Conservation (phyloP, 2,797 vertebrate genomes). For the Notamacropus eugenii region DNA sequence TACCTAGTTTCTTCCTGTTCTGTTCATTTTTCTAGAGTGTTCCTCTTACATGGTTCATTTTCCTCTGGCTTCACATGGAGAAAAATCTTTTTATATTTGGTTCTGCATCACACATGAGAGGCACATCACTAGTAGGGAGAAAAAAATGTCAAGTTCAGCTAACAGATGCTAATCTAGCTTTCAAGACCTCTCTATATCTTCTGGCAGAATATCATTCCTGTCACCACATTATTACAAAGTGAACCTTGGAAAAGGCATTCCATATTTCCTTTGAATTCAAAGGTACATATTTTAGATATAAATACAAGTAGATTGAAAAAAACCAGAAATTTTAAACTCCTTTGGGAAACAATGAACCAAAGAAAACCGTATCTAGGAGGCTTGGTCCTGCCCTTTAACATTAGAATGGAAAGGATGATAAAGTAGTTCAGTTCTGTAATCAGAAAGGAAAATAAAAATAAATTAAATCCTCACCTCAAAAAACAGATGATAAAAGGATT, state of each 20-base stretch:
- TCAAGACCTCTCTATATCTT: background rate
- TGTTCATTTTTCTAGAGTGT: background rate
- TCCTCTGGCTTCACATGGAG: background rate
- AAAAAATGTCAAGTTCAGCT: background rate
- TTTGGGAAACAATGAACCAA: background rate
- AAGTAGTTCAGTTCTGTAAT: background rate
- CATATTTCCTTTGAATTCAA: conserved; percentile 24
- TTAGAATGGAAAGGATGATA: background rate
- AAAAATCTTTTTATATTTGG: conserved; percentile 28
- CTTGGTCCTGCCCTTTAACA: background rate
- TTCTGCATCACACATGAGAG: conserved; percentile 12
- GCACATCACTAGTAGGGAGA: background rate
- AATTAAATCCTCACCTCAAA: background rate
- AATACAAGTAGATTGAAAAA: background rate
- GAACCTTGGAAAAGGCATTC: background rate
- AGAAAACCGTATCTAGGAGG: background rate
- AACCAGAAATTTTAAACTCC: background rate
- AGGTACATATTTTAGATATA: background rate
- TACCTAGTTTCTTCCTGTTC: background rate
- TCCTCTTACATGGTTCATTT: background rate
- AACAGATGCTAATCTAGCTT: background rate
- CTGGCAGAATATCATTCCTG: background rate
- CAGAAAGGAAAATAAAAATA: background rate
- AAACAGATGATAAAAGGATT: background rate
- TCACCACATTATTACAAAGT: background rate